Conservation (phyloP, 2,888 invertebrate species). For the Chloromyia formosa region DNA sequence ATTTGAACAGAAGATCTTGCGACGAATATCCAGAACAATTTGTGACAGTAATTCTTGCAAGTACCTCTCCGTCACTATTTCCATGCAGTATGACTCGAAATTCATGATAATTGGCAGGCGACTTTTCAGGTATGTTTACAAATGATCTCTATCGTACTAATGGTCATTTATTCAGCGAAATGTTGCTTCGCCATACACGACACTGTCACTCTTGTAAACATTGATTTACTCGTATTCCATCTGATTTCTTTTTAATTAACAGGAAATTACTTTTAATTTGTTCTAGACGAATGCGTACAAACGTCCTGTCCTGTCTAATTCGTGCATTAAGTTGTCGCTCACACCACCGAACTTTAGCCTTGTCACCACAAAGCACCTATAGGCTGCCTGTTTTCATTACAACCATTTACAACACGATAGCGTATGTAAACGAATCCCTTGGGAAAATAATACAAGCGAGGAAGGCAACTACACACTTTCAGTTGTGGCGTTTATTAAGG, state of each 20-base stretch:
- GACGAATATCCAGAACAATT: no score
- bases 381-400: constrained; percentile 5
- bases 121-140: no score
- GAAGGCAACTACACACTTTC: background rate
- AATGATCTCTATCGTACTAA: no score
- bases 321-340: background rate
- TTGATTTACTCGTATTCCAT: no score
- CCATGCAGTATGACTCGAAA: no score
- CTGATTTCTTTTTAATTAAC: background rate
- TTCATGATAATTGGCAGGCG: no score
- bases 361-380: background rate
- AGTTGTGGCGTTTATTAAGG: constrained; percentile 18
- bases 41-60: no score
- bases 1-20: no score
- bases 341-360: background rate
- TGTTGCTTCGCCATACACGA: no score
- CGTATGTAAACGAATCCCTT: constrained; percentile 17
- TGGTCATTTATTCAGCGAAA: no score
- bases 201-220: no score
- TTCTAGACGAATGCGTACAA: background rate
- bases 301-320: background rate
- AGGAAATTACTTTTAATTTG: background rate
- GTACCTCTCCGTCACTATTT: no score
- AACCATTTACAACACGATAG: background rate
- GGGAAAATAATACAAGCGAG: background rate